These are phyloP conservation scores for Priocnemis perturbator DNA, from an alignment of 2,888 invertebrate species.

Conservation along the genomic window DNA sequence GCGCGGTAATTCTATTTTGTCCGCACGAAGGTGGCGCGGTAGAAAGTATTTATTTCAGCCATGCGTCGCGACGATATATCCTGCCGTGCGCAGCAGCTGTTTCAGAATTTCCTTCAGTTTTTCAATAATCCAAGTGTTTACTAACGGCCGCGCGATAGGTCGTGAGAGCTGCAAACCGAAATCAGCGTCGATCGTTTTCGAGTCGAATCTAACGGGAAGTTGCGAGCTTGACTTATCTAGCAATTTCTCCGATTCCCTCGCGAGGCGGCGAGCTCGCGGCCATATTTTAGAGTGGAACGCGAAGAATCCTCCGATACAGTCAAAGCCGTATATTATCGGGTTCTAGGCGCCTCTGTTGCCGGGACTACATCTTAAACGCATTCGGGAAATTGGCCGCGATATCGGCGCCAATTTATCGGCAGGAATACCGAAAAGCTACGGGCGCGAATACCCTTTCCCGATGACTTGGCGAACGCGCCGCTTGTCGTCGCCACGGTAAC, in stretches of 20 bases:
- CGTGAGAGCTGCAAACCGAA: too few species aligned
- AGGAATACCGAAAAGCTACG: constrained; percentile 28
- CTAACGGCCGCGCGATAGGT: too few species aligned
- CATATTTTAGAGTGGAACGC: constrained; percentile 3
- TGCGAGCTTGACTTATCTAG: too few species aligned
- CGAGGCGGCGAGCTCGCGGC: background rate
- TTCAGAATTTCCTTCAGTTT: too few species aligned
- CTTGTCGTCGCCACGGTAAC: constrained; percentile 60
- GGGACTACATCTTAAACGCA: constrained; percentile 63
- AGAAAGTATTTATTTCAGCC: too few species aligned
- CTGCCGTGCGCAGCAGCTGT: too few species aligned
- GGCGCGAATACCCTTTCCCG: constrained; percentile 42
- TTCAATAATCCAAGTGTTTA: too few species aligned
- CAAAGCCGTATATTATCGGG: constrained; percentile 42
- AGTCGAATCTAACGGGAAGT: too few species aligned
- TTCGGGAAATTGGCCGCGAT: constrained; percentile 70
- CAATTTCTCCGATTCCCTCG: background rate
- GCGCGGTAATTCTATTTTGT: too few species aligned
- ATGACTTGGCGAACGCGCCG: constrained; percentile 53
- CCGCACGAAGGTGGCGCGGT: too few species aligned
- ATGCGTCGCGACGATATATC: too few species aligned
- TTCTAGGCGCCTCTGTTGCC: constrained; percentile 41
- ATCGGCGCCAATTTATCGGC: constrained; percentile 70
- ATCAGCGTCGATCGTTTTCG: too few species aligned
- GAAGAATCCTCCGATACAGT: constrained; percentile 27